phyloP scores from a whole-genome alignment of 2,888 invertebrate species.

The Penaeus monodon region DNA sequence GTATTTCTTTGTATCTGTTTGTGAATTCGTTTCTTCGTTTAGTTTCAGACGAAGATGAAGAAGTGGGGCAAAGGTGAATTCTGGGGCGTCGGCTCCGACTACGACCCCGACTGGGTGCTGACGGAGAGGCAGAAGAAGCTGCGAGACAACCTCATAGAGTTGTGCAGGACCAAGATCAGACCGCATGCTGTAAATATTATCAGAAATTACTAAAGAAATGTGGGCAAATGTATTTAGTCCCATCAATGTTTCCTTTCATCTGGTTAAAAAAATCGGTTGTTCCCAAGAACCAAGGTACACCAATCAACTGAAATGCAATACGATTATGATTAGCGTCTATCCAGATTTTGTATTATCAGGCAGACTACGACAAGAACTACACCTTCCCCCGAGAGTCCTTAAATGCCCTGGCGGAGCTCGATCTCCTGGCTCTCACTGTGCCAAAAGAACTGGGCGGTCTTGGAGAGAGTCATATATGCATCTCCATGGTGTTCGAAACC shows the following conservation, averaged over 20 bases:
- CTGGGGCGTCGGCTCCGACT: slow-evolving; percentile 56
- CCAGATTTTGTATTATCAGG: neutral
- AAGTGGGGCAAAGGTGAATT: slow-evolving; percentile 51
- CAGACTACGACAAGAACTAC: slow-evolving; percentile 35
- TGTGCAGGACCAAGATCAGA: slow-evolving; percentile 54
- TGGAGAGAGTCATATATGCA: slow-evolving; percentile 21
- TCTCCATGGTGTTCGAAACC: slow-evolving; percentile 56
- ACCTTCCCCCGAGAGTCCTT: slow-evolving; percentile 50
- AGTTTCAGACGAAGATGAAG: no score
- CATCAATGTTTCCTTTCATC: no score
- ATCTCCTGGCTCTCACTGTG: slow-evolving; percentile 41
- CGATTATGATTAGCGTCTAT: neutral
- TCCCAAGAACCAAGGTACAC: no score
- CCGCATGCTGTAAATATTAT: slow-evolving; percentile 40
- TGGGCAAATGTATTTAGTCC: no score
- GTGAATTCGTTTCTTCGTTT: no score
- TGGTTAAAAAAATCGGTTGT: no score
- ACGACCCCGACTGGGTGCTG: slow-evolving; percentile 56
- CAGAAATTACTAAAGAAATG: no score
- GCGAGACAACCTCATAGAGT: slow-evolving; percentile 47
- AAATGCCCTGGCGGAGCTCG: slow-evolving; percentile 49
- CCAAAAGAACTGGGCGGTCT: slow-evolving; percentile 39
- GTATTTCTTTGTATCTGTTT: no score
- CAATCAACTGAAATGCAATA: no score
- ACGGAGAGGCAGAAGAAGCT: slow-evolving; percentile 44